Evolutionary conservation across 2,113 vertebrate genomes (phyloP).

Genomic region (Talpa occidentalis): DNA sequence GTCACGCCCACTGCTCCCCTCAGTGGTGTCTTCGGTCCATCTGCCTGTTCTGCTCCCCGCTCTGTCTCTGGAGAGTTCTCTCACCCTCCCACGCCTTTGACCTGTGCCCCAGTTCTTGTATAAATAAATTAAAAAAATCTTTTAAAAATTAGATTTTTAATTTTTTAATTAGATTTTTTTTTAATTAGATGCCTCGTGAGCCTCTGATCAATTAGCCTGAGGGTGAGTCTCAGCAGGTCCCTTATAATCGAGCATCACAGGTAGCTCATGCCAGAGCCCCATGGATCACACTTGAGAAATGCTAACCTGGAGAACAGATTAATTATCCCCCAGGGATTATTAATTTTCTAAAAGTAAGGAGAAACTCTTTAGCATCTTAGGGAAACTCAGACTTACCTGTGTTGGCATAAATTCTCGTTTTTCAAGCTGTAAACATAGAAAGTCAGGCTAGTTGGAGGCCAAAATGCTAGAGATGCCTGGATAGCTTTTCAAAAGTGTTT

Average conservation of each 20-base stretch:
- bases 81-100: too few species aligned
- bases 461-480: neutral
- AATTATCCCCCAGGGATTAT: neutral
- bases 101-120: too few species aligned
- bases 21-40: too few species aligned
- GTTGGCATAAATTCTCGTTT: neutral
- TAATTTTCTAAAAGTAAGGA: slow-evolving; percentile 17
- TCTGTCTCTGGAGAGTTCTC: too few species aligned
- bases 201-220: neutral
- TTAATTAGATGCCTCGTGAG: neutral
- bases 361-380: neutral
- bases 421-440: neutral
- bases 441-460: neutral
- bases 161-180: neutral
- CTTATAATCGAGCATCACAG: neutral
- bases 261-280: neutral
- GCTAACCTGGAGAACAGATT: neutral
- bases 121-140: too few species aligned
- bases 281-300: neutral
- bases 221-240: neutral
- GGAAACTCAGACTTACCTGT: neutral
- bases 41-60: too few species aligned
- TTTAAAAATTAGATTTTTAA: neutral
- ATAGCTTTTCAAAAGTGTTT: neutral
- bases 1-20: too few species aligned